phyloP scores from a whole-genome alignment of 2,113 vertebrate genomes.

The Seriola rivoliana region DNA sequence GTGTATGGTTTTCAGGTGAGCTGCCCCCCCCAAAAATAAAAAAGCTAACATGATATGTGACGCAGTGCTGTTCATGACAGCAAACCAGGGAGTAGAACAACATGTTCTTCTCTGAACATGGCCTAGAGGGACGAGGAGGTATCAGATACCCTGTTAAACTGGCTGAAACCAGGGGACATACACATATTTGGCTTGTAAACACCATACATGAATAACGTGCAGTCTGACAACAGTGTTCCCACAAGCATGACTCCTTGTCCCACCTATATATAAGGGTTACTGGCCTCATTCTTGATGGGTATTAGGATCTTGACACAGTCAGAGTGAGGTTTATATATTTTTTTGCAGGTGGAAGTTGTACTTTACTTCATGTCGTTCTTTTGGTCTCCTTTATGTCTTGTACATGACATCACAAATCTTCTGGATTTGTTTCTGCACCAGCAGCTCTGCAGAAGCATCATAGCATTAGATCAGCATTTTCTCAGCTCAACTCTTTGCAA shows the following conservation, averaged over 20 bases:
- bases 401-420: background rate
- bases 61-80: background rate
- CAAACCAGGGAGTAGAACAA: constrained; percentile 23
- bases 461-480: background rate
- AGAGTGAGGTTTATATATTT: background rate
- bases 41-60: constrained; percentile 27
- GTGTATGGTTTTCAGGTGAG: constrained; percentile 31
- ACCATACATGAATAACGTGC: constrained; percentile 11
- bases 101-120: constrained; percentile 33
- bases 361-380: background rate
- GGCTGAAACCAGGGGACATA: constrained; percentile 30
- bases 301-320: background rate
- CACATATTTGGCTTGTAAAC: constrained; percentile 3
- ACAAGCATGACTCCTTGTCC: constrained; percentile 15
- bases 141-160: constrained; percentile 55
- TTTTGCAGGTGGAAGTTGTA: background rate
- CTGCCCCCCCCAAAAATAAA: background rate
- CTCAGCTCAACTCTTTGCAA: no score
- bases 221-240: background rate
- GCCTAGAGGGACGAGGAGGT: background rate
- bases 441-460: background rate
- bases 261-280: background rate
- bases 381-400: background rate
- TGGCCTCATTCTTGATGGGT: background rate
- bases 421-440: background rate